These are phyloP conservation scores for Eleutherodactylus coqui DNA, from an alignment of 2,797 vertebrate genomes.

Conservation along the genomic window DNA sequence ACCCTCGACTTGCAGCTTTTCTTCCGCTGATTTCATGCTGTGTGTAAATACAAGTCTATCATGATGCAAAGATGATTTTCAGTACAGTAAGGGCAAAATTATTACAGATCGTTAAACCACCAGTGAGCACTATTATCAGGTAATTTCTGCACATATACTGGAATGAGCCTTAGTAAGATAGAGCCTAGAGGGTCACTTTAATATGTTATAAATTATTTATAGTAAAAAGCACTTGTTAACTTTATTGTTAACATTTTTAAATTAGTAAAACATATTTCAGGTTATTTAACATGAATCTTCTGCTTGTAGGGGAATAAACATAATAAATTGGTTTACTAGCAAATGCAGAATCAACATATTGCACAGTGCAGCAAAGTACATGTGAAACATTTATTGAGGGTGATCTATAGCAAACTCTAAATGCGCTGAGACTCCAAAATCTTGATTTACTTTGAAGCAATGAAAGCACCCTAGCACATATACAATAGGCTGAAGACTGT, in stretches of 20 bases:
- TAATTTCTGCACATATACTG: too few relatives aligned
- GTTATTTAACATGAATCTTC: neutral
- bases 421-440: constrained; percentile 11
- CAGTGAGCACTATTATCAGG: too few relatives aligned
- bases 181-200: too few relatives aligned
- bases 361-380: neutral
- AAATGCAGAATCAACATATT: constrained; percentile 20
- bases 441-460: constrained; percentile 28
- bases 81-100: too few relatives aligned
- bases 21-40: too few relatives aligned
- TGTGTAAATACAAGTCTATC: too few relatives aligned
- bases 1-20: too few relatives aligned
- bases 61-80: too few relatives aligned
- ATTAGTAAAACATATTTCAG: neutral
- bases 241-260: neutral
- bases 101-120: too few relatives aligned
- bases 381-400: constrained; percentile 19
- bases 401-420: constrained; percentile 16
- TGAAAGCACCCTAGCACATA: neutral
- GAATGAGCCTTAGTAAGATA: too few relatives aligned
- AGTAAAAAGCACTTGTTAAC: neutral
- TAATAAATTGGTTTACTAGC: constrained; percentile 1
- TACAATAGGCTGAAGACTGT: neutral
- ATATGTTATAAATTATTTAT: neutral
- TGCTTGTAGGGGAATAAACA: neutral